Evolutionary conservation across 2,888 invertebrate species (phyloP), one percentile per base, ranked within the genome.

Genomic region (Theretra japonica): DNA sequence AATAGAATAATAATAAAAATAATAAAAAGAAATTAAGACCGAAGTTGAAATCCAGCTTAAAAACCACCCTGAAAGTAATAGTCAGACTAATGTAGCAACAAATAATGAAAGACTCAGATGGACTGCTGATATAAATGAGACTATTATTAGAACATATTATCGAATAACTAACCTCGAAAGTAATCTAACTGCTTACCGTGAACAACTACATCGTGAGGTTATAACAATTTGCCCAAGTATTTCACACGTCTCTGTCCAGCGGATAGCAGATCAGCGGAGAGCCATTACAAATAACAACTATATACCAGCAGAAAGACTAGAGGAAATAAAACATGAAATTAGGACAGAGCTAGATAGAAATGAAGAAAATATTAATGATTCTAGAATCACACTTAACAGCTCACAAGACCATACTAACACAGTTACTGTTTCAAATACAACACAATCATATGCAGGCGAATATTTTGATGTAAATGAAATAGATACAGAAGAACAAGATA

Each of bases 171-270:
- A 59, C 23, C 59, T 59, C 21, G 59, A 59, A 25, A 59, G 11
- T 23, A 28, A 59, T 23, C 7, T 59, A n/a, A 59, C 59, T 23
- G 28, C 25, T 11, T 59, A 59, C 59, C 23, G 59, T 28, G 23
- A 23, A 17, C 59, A 28, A 23, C 21, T 59, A 23, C 59, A 59
- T 21, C 59, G 28, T 15, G 59, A 59, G 15, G 28, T 59, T 21
- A 59, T 28, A 15, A 59, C 25, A 28, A 7, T 28, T 23, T 59
- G 59, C 6, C 59, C 59, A 28, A 28, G 25, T 30, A 33, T 69
- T 28, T 23, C 56, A 5, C 69, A 21, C 23, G 50, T 69, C 8
- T 69, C 69, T n/a, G 69, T 25, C 23, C 53, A 25, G 23, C 28
- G 25, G n/a, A 28, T 19, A 48, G 30, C 56, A 23, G 53, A 69